These are phyloP conservation scores for Holcopasites calliopsidis DNA, from an alignment of 1,140 invertebrate species.

Conservation along the genomic window DNA sequence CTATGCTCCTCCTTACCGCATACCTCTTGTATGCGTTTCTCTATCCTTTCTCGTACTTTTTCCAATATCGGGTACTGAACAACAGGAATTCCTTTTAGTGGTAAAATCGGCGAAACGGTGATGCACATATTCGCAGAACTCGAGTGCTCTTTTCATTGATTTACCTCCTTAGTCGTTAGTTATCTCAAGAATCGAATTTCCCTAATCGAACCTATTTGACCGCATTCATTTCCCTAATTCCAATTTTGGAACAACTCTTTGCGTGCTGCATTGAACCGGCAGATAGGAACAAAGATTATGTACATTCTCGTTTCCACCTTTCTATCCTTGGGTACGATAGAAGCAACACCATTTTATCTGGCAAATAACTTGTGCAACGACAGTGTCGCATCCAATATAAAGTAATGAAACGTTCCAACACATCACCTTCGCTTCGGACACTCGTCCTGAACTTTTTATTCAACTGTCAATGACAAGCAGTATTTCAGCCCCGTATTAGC, in stretches of 20 bases:
- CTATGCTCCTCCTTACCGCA: too few relatives aligned
- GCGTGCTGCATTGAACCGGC: too few relatives aligned
- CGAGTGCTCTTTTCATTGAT: constrained; percentile 24
- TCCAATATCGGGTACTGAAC: constrained; percentile 48
- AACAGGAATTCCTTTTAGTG: constrained; percentile 38
- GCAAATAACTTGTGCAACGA: neutral
- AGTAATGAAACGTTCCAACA: too few relatives aligned
- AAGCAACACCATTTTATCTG: neutral
- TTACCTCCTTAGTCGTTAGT: constrained; percentile 19
- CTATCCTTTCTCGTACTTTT: constrained; percentile 25
- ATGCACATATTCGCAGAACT: constrained; percentile 5
- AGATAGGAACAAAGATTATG: too few relatives aligned
- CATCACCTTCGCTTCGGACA: too few relatives aligned
- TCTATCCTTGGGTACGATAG: neutral
- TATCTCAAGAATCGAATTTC: constrained; percentile 9
- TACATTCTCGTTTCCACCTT: too few relatives aligned
- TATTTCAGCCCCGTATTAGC: constrained; percentile 2
- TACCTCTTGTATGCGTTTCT: constrained; percentile 10
- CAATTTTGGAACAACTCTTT: neutral
- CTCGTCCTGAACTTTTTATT: too few relatives aligned
- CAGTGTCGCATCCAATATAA: constrained; percentile 63
- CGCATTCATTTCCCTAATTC: neutral
- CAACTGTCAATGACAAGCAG: neutral
- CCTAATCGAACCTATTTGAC: constrained; percentile 35
- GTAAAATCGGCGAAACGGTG: constrained; percentile 30